phyloP scores from a whole-genome alignment of 2,113 vertebrate genomes.

The Engraulis encrasicolus region DNA sequence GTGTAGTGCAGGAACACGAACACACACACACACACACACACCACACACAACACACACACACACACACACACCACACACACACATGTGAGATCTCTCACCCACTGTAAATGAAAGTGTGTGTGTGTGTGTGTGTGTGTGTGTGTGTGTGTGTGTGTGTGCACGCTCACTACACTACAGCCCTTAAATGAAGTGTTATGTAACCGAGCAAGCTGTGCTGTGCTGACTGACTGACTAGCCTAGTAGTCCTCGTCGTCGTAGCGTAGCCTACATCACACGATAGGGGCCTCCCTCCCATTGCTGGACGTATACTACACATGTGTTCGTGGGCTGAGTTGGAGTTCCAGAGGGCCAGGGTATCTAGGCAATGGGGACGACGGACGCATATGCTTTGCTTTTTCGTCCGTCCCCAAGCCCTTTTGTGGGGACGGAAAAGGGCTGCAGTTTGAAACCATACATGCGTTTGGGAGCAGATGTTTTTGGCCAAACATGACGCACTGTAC shows the following conservation, averaged over 20 bases:
- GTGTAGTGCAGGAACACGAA: background rate
- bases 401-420: conserved; percentile 90
- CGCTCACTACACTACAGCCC: background rate
- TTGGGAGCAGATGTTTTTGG: conserved; percentile 99
- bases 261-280: background rate
- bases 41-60: too few species aligned
- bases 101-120: conserved; percentile 2
- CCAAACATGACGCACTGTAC: conserved; percentile 90
- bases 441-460: conserved; percentile 82
- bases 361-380: conserved; percentile 75
- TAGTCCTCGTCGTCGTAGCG: background rate
- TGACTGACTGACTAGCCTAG: too few species aligned
- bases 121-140: too few species aligned
- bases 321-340: conserved; percentile 20
- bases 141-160: too few species aligned
- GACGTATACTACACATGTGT: background rate
- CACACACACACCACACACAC: too few species aligned
- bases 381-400: conserved; percentile 69
- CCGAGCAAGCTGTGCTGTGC: too few species aligned
- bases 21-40: too few species aligned
- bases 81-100: background rate
- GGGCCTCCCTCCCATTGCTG: too few species aligned
- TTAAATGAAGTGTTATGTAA: conserved; percentile 1
- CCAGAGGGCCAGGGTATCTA: too few species aligned
- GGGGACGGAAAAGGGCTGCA: conserved; percentile 85